A percentile compares a stretch with the other conserved stretches of the same genome.
These are phyloP conservation scores for Coleophora deauratella DNA, from an alignment of 2,888 invertebrate species.

Conservation along the genomic window DNA sequence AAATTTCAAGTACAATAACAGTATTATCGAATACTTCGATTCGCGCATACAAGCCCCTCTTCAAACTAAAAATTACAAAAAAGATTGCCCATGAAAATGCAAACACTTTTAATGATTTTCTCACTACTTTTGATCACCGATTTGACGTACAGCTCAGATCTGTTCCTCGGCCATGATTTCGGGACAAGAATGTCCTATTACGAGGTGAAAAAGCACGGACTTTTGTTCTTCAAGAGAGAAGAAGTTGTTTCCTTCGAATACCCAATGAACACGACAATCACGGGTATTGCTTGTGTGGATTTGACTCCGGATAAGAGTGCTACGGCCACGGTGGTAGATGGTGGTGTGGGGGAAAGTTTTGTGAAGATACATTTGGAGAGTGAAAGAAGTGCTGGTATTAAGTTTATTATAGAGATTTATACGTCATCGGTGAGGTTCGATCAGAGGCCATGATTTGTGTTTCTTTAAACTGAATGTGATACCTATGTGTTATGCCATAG, in stretches of 20 bases:
- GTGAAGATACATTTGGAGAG: conserved; percentile 30
- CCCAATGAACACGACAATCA: conserved; percentile 31
- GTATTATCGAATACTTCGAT: too few species aligned
- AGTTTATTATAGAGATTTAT: conserved; percentile 28
- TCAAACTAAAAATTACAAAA: too few species aligned
- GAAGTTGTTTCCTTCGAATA: conserved; percentile 24
- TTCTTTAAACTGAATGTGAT: too few species aligned
- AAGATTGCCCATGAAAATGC: too few species aligned
- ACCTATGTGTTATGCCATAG: too few species aligned
- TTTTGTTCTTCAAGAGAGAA: conserved; percentile 32
- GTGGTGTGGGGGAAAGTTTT: conserved; percentile 25
- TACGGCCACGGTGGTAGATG: conserved; percentile 20
- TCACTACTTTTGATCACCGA: too few species aligned
- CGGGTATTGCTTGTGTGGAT: conserved; percentile 35
- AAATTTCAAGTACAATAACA: too few species aligned
- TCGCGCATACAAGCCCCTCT: too few species aligned
- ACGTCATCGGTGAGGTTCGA: conserved; percentile 11
- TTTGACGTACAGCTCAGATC: conserved; percentile 7
- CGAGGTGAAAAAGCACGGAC: conserved; percentile 36
- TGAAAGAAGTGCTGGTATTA: conserved; percentile 28
- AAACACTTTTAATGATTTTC: too few species aligned
- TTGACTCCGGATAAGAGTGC: conserved; percentile 27
- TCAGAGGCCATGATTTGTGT: background rate
- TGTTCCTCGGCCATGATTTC: conserved; percentile 27
- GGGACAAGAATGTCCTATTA: conserved; percentile 35